A percentile compares a stretch with the other conserved stretches of the same genome.
These are phyloP conservation scores for Mormyrus iriodes DNA, from an alignment of 2,113 vertebrate genomes.

Conservation along the genomic window DNA sequence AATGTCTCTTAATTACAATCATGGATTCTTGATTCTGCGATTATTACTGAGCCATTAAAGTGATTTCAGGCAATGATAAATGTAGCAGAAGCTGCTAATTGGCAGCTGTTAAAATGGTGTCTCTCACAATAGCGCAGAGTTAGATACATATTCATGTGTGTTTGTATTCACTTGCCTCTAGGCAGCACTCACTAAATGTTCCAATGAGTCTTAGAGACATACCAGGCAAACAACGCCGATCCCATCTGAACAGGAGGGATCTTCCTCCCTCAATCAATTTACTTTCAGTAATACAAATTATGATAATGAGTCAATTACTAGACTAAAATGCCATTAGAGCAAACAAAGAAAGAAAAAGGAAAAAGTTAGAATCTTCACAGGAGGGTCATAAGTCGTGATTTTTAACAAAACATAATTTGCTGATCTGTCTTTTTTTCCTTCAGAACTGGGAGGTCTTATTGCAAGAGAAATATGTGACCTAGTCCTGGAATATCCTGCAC, in stretches of 20 bases:
- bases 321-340: conserved; percentile 80
- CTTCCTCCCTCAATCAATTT: conserved; percentile 80
- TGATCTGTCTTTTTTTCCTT: conserved; percentile 22
- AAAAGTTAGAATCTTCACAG: conserved; percentile 41
- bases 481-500: not conserved
- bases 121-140: not conserved
- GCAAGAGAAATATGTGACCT: conserved; percentile 27
- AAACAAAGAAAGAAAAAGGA: conserved; percentile 34
- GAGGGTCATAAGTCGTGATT: conserved; percentile 62
- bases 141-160: not conserved
- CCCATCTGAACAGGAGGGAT: conserved; percentile 74
- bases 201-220: conserved; percentile 74
- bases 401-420: conserved; percentile 61
- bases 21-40: conserved; percentile 4
- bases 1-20: conserved; percentile 12
- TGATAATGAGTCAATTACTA: conserved; percentile 94
- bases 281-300: conserved; percentile 71
- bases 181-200: conserved; percentile 57
- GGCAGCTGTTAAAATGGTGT: conserved; percentile 4
- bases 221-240: conserved; percentile 60
- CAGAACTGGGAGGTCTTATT: conserved; percentile 26
- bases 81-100: not conserved
- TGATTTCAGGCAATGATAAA: conserved; percentile 12
- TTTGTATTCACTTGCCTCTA: conserved; percentile 35
- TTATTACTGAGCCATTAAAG: conserved; percentile 16